A percentile compares a stretch with the other conserved stretches of the same genome.
phyloP scores from a whole-genome alignment of 1,140 invertebrate genomes.

The Spodoptera litura region DNA sequence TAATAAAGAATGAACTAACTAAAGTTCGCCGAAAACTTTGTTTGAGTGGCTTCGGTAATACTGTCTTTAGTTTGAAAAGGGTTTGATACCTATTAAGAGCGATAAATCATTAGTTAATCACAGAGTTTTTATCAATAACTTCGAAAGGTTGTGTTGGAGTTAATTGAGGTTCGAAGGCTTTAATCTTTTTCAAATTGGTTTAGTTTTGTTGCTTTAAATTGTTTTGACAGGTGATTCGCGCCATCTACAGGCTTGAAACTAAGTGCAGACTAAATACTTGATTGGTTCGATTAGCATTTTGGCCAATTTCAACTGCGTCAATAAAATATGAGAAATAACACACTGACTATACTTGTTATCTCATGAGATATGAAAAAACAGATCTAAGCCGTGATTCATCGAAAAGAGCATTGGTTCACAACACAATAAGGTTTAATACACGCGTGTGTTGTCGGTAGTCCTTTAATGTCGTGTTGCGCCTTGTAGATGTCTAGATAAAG shows the following conservation, averaged over 20 bases:
- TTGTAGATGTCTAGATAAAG: constrained; percentile 67
- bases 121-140: constrained; percentile 31
- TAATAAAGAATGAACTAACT: constrained; percentile 62
- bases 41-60: constrained; percentile 17
- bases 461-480: constrained; percentile 58
- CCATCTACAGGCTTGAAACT: neutral
- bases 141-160: constrained; percentile 8
- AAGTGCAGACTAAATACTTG: too few species aligned
- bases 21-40: constrained; percentile 49
- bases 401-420: constrained; percentile 25
- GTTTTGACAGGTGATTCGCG: constrained; percentile 36
- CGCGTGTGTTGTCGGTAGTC: constrained; percentile 58
- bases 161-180: constrained; percentile 37
- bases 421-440: constrained; percentile 45
- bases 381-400: constrained; percentile 25
- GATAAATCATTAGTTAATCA: constrained; percentile 54
- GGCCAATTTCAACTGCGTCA: neutral
- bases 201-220: constrained; percentile 7
- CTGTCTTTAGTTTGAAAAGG: constrained; percentile 47
- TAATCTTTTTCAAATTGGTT: constrained; percentile 45
- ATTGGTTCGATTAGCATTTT: neutral
- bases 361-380: neutral
- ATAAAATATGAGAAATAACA: neutral
- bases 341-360: neutral
- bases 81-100: constrained; percentile 43